phyloP scores from a whole-genome alignment of 1,140 invertebrate species.

The Sminthurinus signatus region DNA sequence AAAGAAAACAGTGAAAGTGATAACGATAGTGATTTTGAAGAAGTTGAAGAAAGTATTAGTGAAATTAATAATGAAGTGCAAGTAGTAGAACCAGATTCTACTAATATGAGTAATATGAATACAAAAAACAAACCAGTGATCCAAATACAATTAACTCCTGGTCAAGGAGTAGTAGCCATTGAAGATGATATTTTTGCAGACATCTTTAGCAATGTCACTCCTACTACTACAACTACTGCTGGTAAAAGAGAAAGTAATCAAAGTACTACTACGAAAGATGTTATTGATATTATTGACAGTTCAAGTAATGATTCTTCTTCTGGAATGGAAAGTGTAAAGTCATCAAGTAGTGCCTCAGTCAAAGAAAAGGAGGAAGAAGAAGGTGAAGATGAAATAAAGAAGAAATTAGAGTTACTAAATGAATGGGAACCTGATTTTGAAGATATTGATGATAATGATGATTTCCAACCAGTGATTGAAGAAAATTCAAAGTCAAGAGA shows the following conservation, averaged over 20 bases:
- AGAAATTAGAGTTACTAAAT: not conserved
- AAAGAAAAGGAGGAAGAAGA: too few relatives aligned
- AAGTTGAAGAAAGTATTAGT: slow-evolving; percentile 10
- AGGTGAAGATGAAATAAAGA: too few relatives aligned
- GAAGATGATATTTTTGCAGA: slow-evolving; percentile 47
- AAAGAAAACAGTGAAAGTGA: slow-evolving; percentile 17
- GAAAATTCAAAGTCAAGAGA: too few relatives aligned
- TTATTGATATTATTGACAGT: too few relatives aligned
- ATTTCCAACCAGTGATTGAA: too few relatives aligned
- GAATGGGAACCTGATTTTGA: slow-evolving; percentile 1
- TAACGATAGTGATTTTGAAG: slow-evolving; percentile 24
- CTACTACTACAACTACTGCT: not conserved
- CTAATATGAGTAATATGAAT: too few relatives aligned
- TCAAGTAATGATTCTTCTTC: not conserved
- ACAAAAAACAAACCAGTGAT: too few relatives aligned
- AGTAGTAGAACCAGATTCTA: slow-evolving; percentile 4
- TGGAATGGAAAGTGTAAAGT: too few relatives aligned
- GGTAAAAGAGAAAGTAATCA: not conserved
- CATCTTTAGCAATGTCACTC: slow-evolving; percentile 42
- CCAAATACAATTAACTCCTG: too few relatives aligned
- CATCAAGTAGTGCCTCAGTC: too few relatives aligned
- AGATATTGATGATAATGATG: slow-evolving; percentile 1
- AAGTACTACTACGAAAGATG: not conserved
- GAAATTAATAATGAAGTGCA: not conserved
- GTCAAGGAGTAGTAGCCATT: too few relatives aligned